These are phyloP conservation scores for Semotilus atromaculatus DNA, from an alignment of 2,797 vertebrate species.

Conservation along the genomic window DNA sequence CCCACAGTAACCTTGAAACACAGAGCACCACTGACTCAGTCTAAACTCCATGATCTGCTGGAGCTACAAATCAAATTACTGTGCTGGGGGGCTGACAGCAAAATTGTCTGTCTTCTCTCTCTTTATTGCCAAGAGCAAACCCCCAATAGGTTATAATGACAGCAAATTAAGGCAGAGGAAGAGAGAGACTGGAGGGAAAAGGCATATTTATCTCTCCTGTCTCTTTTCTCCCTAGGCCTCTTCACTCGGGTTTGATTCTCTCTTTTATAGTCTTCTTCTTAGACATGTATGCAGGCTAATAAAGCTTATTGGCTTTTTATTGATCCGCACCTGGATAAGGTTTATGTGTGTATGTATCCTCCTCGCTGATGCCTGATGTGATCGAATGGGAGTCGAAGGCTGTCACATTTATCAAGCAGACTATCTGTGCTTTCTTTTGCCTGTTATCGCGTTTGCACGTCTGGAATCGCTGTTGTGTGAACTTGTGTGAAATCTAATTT, in stretches of 20 bases:
- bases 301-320: conserved; percentile 56
- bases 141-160: conserved; percentile 71
- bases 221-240: conserved; percentile 50
- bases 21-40: conserved; percentile 65
- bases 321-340: conserved; percentile 61
- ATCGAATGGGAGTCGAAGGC: conserved; percentile 44
- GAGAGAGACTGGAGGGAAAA: conserved; percentile 52
- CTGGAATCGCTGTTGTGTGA: conserved; percentile 47
- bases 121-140: conserved; percentile 74
- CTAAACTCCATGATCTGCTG: conserved; percentile 69
- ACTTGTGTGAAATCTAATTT: conserved; percentile 63
- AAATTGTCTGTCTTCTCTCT: conserved; percentile 70
- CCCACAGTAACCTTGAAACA: conserved; percentile 76
- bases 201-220: conserved; percentile 61
- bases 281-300: conserved; percentile 64
- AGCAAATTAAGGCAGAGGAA: conserved; percentile 72
- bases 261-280: conserved; percentile 48
- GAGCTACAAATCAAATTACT: conserved; percentile 73
- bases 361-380: conserved; percentile 56
- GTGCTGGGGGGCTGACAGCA: conserved; percentile 69
- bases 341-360: conserved; percentile 55
- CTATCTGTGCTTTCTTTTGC: conserved; percentile 39
- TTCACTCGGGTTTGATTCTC: conserved; percentile 12
- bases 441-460: conserved; percentile 34
- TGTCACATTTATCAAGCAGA: conserved; percentile 61